Conservation (phyloP, 2,113 vertebrate genomes). For the Rhynchopsitta pachyrhyncha region DNA sequence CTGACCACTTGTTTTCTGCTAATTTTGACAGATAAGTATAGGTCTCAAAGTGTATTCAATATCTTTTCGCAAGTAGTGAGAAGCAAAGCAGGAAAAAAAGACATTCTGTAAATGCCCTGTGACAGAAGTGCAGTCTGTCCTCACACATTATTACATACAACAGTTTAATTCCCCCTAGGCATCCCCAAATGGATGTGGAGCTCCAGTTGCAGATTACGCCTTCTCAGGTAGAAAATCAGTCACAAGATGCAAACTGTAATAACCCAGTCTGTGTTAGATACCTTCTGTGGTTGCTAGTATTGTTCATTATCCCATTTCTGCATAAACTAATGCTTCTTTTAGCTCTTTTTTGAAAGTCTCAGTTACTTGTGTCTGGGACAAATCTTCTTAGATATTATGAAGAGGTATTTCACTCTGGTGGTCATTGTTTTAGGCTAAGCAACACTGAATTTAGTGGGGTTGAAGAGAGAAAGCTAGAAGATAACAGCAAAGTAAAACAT, state of each 20-base stretch:
- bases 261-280: neutral
- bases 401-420: neutral
- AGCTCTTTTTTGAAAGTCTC: neutral
- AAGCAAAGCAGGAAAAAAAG: neutral
- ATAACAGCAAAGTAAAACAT: neutral
- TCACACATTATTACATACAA: neutral
- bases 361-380: neutral
- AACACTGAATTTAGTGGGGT: neutral
- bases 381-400: neutral
- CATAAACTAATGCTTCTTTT: neutral
- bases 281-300: neutral
- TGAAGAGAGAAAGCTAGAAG: neutral
- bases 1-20: neutral
- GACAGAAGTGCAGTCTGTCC: neutral
- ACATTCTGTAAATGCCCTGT: neutral
- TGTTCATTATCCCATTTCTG: neutral
- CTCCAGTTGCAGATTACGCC: neutral
- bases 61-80: neutral
- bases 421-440: neutral
- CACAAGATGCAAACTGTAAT: neutral
- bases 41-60: neutral
- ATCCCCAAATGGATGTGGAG: neutral
- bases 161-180: neutral
- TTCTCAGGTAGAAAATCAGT: neutral
- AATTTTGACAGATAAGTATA: neutral